Base-by-base conservation (phyloP, 2,113 vertebrate species). In the Rhinogobius similis region DNA sequence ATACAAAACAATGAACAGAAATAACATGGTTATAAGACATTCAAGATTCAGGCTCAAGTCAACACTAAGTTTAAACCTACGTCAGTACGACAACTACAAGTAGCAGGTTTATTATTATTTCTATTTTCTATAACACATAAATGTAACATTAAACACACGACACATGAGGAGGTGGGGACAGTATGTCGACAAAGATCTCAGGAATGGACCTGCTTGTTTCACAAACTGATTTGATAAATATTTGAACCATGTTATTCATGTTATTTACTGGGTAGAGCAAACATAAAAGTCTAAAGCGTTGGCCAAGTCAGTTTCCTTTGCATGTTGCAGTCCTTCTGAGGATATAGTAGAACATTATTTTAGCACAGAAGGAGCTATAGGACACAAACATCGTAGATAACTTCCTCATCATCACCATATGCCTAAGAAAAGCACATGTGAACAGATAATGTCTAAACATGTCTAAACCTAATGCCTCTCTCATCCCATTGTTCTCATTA, bases 1-100 rank as follows among this genome's bases (percentile, higher is more conserved):
- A 43, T 75, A 61, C 56, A 69, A 73, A 78, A 88, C 85, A 90
- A 80, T 88, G 82, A 87, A 91, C 88, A 91, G 88, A 90, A 89
- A 90, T 87, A 91, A 89, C 87, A 90, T 86, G 87, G 89, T 90
- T 90, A 91, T 85, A 90, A 79, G 82, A 91, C 83, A 83, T 76
- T 80, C 70, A 79, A 82, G 68, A 89, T 81, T 83, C 78, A 84
- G 56, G 67, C 50, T 72, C 69, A 59, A 66, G 58, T 82, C 56
- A 73, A 70, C 10, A 62, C n/a, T 52, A 44, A 71, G n/a, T 72
- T 67, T 26, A 68, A 13, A 16, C 36, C 29, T 62, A n/a, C 2
- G 59, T 13, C 18, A 39, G 20, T 36, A n/a, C n/a, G 32, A 52
- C 44, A 59, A 29, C 7, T 48, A 52, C 23, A 65, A 39, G 39